These are phyloP conservation scores for Troides oblongomaculatus DNA, from an alignment of 2,888 invertebrate species.

Conservation along the genomic window DNA sequence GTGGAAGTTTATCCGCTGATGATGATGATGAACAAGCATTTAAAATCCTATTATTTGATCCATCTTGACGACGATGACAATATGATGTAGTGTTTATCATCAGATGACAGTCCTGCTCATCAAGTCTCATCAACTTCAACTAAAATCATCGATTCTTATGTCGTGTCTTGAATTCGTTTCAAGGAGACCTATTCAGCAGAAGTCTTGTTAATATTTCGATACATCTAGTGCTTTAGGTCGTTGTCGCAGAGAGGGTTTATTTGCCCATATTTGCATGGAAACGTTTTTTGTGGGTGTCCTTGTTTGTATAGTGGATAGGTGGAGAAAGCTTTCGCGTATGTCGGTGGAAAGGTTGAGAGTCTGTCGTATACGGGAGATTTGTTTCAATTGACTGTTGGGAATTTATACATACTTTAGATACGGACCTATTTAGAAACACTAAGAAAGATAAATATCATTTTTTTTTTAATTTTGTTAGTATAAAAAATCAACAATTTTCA, in stretches of 20 bases:
- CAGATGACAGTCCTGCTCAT: too few species aligned
- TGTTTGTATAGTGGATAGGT: constrained; percentile 77
- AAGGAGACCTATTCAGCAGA: too few species aligned
- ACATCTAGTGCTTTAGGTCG: constrained; percentile 43
- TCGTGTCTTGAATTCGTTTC: too few species aligned
- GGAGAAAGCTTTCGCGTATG: constrained; percentile 64
- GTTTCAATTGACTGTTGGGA: constrained; percentile 59
- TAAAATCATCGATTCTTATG: too few species aligned
- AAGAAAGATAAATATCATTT: constrained; percentile 12
- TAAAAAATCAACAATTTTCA: background rate
- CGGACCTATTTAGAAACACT: constrained; percentile 14
- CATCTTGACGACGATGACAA: too few species aligned
- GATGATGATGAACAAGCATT: too few species aligned
- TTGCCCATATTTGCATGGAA: constrained; percentile 79
- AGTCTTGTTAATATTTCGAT: background rate
- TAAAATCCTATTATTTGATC: too few species aligned
- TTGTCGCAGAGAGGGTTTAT: constrained; percentile 72
- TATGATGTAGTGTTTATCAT: too few species aligned
- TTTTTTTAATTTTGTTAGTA: background rate
- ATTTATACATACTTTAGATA: constrained; percentile 28
- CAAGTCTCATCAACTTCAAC: too few species aligned
- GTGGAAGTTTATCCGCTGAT: too few species aligned
- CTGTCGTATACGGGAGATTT: constrained; percentile 61
- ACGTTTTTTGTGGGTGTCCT: constrained; percentile 78
- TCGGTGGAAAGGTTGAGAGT: constrained; percentile 53